Conservation (phyloP, 37 sponge, comb jelly and placozoan genomes). For the Spongilla lacustris region DNA sequence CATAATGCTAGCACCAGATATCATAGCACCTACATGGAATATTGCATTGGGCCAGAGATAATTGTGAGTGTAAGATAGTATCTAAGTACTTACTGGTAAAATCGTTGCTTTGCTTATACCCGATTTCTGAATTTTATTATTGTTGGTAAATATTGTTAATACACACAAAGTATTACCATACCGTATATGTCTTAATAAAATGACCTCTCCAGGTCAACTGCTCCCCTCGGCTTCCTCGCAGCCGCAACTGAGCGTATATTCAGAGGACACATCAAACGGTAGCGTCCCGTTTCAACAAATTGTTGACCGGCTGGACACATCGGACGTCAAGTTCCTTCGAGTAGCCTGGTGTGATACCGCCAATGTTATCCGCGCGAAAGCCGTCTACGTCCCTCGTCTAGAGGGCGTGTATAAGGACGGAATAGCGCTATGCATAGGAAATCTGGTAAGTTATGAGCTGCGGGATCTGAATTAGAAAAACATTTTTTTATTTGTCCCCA, state of each 20-base stretch:
- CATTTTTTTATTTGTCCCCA: too few species aligned
- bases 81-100: too few species aligned
- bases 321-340: constrained; percentile 2
- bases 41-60: too few species aligned
- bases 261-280: not conserved
- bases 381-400: not conserved
- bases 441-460: not conserved
- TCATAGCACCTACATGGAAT: not conserved
- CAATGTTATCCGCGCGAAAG: constrained; percentile 25
- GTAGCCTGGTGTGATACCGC: constrained; percentile 18
- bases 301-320: not conserved
- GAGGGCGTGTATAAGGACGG: constrained; percentile 11
- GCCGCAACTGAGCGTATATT: not conserved
- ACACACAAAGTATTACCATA: too few species aligned
- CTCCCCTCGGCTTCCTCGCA: not conserved
- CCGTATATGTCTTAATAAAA: not conserved
- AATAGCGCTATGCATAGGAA: constrained; percentile 10
- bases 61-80: too few species aligned
- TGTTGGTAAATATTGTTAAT: too few species aligned
- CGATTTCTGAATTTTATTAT: too few species aligned
- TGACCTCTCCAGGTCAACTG: not conserved
- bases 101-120: too few species aligned
- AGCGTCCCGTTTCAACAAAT: not conserved
- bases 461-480: not conserved
- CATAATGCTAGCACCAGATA: not conserved